Base-by-base conservation (phyloP, 2,888 invertebrate species). In the Sepioteuthis lessoniana region DNA sequence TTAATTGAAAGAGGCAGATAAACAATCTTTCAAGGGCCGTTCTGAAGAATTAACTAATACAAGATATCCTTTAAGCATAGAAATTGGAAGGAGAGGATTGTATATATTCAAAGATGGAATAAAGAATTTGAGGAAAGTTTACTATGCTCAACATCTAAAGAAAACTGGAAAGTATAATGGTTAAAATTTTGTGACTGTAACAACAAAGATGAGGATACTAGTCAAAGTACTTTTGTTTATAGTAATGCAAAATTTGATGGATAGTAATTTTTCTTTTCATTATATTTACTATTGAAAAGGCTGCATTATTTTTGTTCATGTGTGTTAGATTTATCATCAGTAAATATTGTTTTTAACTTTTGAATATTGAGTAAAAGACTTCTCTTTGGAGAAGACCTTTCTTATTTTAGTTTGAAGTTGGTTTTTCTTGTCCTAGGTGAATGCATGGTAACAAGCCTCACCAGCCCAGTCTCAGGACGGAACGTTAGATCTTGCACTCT, bases 381-480 rank as follows among this genome's bases (percentile, higher is more conserved):
- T 13, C n/a, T n/a, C n/a, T 76, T 19, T 1, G n/a, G n/a, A 76
- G 76, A 76, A 35, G 16, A 76, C 16, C 13, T n/a, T 35, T 76
- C n/a, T 76, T 35, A 35, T 76, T 35, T 8, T n/a, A 16, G 76
- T 8, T 76, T 76, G n/a, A 76, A 76, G 76, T 76, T 76, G n/a
- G 76, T 76, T 76, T 76, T 76, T 76, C 76, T 76, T 76, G 76
- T 76, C 76, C n/a, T 76, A 76, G 76, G 35, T 76, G 76, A 76
- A 55, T 55, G 55, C 55, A 55, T 55, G 25, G 55, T 55, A 76
- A 35, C 76, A 76, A n/a, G 35, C n/a, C 76, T 76, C 76, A 76
- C 19, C 76, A 76, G 76, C 76, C 76, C 76, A 76, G n/a, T 76
- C n/a, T 19, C 76, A n/a, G 76, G 76, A 76, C n/a, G 76, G 76